Evolutionary conservation across 2,888 invertebrate species (phyloP), one percentile per base, ranked within the genome.

Genomic region (Sepiola atlantica): DNA sequence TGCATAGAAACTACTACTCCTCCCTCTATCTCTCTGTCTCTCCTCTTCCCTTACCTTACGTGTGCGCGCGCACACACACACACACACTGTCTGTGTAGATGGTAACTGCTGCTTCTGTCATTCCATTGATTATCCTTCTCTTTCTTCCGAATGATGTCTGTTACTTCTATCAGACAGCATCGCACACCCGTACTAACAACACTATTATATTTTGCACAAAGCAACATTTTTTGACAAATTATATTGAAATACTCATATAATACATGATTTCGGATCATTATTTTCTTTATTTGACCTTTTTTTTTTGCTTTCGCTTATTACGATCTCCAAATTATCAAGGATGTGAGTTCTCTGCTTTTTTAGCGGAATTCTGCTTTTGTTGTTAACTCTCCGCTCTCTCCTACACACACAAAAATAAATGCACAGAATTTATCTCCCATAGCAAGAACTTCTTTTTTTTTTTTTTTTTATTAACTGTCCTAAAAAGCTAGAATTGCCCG

Each of bases 21-120:
- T 55, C 8, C 61, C 91, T 35, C 57, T 18, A 55, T 91, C 55
- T 54, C 90, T 91, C 54, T 91, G 55, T 55, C 55, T 35, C 24
- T 54, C 92, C 35, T 20, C 92, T 21, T 61, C 91, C n/a, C 54
- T 57, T 61, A 92, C 94, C 93, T 91, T 54, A 57, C 93, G 77
- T 3, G 0, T 35, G 20, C 77, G 21, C 77, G 35, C 28, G 14
- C 24, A 12, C 28, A 28, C 90, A 21, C 2, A 32, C 28, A 28
- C 91, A 45, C 45, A 35, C 35, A 45, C 45, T 35, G 21, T 35
- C 91, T 24, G 21, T 91, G 35, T n/a, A n/a, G 35, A 35, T 91
- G 35, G 45, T 35, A 54, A 28, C 54, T 28, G 45, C 92, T 92
- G 45, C 28, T 54, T 16, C 28, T 92, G 45, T 92, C 16, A 54